Evolutionary conservation across 2,888 invertebrate species (phyloP).

Genomic region (Amphipoea oculea): DNA sequence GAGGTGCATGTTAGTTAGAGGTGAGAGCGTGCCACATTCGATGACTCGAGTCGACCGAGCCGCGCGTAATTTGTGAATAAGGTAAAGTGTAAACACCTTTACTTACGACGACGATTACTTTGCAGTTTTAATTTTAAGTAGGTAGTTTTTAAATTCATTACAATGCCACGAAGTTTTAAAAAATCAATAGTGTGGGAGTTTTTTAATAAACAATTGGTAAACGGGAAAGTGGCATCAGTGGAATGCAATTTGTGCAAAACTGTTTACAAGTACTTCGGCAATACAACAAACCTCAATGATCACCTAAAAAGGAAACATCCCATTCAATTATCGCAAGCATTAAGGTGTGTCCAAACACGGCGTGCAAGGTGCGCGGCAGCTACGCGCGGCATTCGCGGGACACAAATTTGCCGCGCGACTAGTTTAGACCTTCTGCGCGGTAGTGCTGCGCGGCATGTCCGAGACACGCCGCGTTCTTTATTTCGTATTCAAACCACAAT

Average conservation of each 20-base stretch:
- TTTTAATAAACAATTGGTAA: conserved; percentile 1
- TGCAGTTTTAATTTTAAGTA: neutral
- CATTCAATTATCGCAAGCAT: neutral
- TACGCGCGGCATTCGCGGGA: no score
- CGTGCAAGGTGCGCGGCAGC: no score
- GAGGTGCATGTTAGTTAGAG: neutral
- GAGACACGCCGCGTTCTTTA: no score
- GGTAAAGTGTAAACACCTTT: no score
- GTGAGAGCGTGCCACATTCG: neutral
- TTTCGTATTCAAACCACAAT: no score
- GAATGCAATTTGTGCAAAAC: neutral
- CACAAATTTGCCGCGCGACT: no score
- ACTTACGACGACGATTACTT: neutral
- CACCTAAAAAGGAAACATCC: conserved; percentile 6
- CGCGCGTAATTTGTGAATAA: neutral
- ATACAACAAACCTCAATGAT: no score
- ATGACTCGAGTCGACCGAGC: neutral
- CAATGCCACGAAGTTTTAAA: neutral
- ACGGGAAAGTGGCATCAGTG: neutral
- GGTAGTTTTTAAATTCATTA: neutral
- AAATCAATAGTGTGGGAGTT: conserved; percentile 1
- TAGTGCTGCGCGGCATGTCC: no score
- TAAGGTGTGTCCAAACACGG: no score
- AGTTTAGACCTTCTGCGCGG: no score
- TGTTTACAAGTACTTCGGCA: conserved; percentile 12